Evolutionary conservation across 2,113 vertebrate genomes (phyloP), one percentile per base, ranked within the genome.

Genomic region (Phrynocephalus versicolor): DNA sequence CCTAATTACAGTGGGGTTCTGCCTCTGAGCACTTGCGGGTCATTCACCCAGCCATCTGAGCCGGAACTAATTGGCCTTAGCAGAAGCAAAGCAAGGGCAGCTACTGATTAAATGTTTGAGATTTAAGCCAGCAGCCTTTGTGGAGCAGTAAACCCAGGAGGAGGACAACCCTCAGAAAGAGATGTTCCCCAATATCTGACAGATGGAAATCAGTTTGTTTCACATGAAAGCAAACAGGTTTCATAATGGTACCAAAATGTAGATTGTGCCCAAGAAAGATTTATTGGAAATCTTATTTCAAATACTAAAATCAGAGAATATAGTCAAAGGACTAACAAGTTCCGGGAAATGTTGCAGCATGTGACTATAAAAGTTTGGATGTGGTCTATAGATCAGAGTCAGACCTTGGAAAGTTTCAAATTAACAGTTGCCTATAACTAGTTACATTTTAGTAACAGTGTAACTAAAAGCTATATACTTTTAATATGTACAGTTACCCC

Each of bases 1-100:
- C 83, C 73, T 77, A 84, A 84, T 84, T 84, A 77, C 73, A 55
- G n/a, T 14, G n/a, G 83, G 73, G 62, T 76, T 41, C 73, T 84
- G 35, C 41, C 60, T 8, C 62, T 12, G 25, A 35, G 41, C 25
- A 12, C 37, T 65, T 69, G 51, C 41, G 62, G 62, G 83, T 67
- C 82, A 83, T 37, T 77, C 83, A 84, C 64, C 45, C 83, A 84
- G 60, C 60, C 73, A 84, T 77, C 37, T 84, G 73, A 69, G 73
- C 55, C 45, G 60, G 23, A 23, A 69, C 73, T 84, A 84, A 84
- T 76, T 84, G 82, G 73, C 58, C 60, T 65, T 33, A 76, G 82
- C 72, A 64, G 71, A 83, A 74, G 71, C 71, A 83, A 83, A 83
- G 70, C 35, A 25, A 37, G 27, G 39, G 60, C 76, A 67, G 37